Percentiles rank a stretch among this genome's conserved stretches.
phyloP scores from a whole-genome alignment of 2,113 vertebrate genomes.

The Cebidichthys violaceus region DNA sequence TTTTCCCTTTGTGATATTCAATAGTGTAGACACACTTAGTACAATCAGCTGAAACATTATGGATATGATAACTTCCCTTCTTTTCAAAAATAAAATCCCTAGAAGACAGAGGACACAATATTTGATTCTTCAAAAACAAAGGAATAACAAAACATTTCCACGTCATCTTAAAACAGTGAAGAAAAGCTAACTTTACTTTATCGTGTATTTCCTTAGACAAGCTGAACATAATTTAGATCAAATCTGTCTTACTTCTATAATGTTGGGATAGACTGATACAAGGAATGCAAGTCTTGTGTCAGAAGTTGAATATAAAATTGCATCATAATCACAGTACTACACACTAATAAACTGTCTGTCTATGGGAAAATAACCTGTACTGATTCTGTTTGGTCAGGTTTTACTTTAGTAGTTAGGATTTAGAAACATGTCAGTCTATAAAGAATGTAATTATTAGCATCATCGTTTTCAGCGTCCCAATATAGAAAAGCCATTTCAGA shows the following conservation, averaged over 20 bases:
- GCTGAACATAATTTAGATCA: neutral
- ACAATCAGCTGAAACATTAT: neutral
- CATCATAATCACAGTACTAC: neutral
- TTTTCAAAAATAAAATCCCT: neutral
- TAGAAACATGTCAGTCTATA: conserved; percentile 3
- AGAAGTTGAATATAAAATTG: neutral
- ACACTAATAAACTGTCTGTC: neutral
- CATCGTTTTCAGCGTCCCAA: neutral
- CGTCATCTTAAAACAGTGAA: neutral
- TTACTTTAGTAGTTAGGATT: neutral
- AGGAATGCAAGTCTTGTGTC: neutral
- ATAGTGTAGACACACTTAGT: neutral
- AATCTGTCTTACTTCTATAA: neutral
- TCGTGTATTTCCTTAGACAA: neutral
- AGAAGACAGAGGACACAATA: neutral
- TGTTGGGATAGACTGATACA: neutral
- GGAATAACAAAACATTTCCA: neutral
- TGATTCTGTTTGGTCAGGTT: conserved; percentile 18
- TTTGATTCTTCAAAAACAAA: conserved; percentile 10
- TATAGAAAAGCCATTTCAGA: neutral
- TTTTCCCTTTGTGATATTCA: conserved; percentile 38
- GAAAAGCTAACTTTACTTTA: neutral
- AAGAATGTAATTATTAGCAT: neutral
- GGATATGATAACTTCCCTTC: conserved; percentile 33
- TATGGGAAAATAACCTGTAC: neutral